Evolutionary conservation across 2,113 vertebrate species (phyloP).

Genomic region (Canis aureus): DNA sequence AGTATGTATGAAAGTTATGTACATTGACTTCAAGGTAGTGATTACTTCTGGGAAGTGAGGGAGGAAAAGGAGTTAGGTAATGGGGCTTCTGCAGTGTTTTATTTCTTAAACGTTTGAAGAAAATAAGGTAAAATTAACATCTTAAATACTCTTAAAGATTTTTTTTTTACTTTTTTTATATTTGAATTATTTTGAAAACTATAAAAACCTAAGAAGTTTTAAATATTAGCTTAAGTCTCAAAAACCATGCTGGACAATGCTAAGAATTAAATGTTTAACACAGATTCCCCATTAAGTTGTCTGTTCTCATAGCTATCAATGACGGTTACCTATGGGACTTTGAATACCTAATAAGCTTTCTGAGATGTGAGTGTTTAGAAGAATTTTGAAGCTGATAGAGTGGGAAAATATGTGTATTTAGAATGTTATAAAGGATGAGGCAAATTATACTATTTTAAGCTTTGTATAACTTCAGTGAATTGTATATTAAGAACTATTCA

Average conservation of each 20-base stretch:
- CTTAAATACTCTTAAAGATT: background rate
- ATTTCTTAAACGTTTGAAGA: background rate
- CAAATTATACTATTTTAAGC: conserved; percentile 5
- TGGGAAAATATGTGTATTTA: background rate
- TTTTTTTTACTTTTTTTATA: background rate
- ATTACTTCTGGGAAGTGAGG: background rate
- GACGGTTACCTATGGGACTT: background rate
- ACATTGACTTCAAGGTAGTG: background rate
- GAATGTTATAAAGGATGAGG: conserved; percentile 19
- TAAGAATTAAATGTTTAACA: conserved; percentile 41
- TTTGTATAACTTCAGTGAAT: conserved; percentile 29
- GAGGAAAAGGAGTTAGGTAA: background rate
- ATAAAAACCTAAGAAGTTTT: background rate
- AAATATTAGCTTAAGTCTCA: background rate
- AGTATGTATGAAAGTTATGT: background rate
- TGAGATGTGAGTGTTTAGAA: conserved; percentile 32
- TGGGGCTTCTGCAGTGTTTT: background rate
- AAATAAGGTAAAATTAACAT: background rate
- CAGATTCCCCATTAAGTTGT: background rate
- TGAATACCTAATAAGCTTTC: background rate
- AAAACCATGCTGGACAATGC: background rate
- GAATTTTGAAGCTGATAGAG: background rate
- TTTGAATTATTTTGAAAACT: conserved; percentile 3
- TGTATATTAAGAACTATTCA: background rate
- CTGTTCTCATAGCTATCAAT: background rate